Conservation (phyloP, 1,140 invertebrate genomes). For the Bombyx mandarina region DNA sequence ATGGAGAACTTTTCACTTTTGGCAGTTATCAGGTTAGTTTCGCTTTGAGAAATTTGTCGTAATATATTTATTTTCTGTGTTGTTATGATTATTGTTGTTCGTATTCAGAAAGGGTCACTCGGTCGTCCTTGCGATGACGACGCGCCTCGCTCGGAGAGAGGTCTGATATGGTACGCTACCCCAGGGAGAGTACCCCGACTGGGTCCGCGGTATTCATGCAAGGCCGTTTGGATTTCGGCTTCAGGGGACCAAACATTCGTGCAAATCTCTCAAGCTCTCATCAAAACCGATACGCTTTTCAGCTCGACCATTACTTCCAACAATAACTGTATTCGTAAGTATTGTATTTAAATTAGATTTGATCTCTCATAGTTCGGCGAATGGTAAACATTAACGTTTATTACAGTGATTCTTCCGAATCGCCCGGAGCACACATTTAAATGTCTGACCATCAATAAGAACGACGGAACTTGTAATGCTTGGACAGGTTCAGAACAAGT, state of each 20-base stretch:
- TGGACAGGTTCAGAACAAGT: constrained; percentile 85
- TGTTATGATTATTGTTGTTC: no score
- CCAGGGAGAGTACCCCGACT: constrained; percentile 86
- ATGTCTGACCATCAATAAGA: constrained; percentile 87
- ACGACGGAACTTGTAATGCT: constrained; percentile 86
- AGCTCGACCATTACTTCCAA: constrained; percentile 92
- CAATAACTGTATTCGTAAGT: constrained; percentile 84
- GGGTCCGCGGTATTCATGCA: constrained; percentile 81
- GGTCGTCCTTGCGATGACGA: constrained; percentile 73
- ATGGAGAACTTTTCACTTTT: constrained; percentile 95
- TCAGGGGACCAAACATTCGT: constrained; percentile 96
- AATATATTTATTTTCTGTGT: no score
- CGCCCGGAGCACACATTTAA: constrained; percentile 81
- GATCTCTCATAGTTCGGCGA: neutral
- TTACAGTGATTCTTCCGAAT: constrained; percentile 80
- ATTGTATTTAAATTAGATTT: constrained; percentile 1
- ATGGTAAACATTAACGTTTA: constrained; percentile 9
- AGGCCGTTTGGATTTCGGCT: constrained; percentile 94
- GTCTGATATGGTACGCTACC: constrained; percentile 80
- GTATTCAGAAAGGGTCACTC: constrained; percentile 87
- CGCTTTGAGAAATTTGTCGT: neutral
- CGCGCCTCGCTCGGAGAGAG: constrained; percentile 28
- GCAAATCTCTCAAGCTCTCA: constrained; percentile 92
- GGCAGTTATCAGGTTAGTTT: constrained; percentile 86
- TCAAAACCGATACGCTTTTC: constrained; percentile 89